Base-by-base conservation (phyloP, 64 coral and sea anemone species). In the Porites lutea region DNA sequence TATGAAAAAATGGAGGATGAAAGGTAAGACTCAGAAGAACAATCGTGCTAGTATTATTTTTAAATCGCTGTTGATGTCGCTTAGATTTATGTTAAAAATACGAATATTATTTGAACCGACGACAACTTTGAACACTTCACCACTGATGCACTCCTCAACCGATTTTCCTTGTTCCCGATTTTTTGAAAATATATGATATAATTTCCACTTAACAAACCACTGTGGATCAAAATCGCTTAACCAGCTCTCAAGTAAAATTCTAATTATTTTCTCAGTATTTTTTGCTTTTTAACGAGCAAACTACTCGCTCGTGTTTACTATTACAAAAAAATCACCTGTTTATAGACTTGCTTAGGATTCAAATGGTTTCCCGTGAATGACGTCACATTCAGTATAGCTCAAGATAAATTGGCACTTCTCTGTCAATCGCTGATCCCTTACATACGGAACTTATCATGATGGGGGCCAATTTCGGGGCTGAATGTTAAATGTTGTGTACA, bases 1-100 rank as follows among this genome's bases (percentile, higher is more conserved):
- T 93, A 93, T 52, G 91, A 93, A 43, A 93, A 93, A 82, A 93
- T 93, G 91, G 71, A 86, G 60, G 91, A 93, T 13, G 91, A 93
- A 16, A 93, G 91, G 82, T 87, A 87, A 79, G 91, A 51, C 9
- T 4, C 11, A 3, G n/a, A 12, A 13, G 18, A 68, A 51, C 53
- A 19, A 8, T 19, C 10, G 16, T 16, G 10, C 69, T 4, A 53
- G 12, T 18, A 53, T 2, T 4, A 69, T 65, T 22, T 64, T 65
- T 47, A 14, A 18, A 68, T 10, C 46, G 6, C 18, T 48, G 46
- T 52, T 46, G 63, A 68, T 7, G 69, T 52, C 81, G n/a, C 64
- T 16, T 3, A 69, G 48, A 69, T 52, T 67, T 68, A 68, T 84
- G 15, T 52, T 13, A 43, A 66, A 84, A 84, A 84, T 64, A 65